Percentiles rank a stretch among this genome's conserved stretches.
Evolutionary conservation across 2,797 vertebrate species (phyloP).

Genomic region (Hydrocynus forskahlii): DNA sequence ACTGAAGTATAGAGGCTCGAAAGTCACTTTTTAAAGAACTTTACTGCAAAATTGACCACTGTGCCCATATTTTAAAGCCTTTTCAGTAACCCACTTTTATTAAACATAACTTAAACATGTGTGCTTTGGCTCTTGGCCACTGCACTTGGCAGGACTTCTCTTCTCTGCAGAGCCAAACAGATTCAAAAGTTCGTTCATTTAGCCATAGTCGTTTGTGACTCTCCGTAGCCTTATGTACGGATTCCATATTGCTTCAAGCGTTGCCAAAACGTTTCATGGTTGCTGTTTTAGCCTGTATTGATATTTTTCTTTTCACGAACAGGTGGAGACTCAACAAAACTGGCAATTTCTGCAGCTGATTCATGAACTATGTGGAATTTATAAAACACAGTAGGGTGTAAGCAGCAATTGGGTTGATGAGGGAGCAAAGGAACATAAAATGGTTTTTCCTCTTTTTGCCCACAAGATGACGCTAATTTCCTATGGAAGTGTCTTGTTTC

Average conservation of each 20-base stretch:
- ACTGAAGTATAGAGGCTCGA: neutral
- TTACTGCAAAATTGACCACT: neutral
- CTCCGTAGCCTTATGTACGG: neutral
- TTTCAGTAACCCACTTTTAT: conserved; percentile 21
- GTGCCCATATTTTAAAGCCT: neutral
- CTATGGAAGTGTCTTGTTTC: neutral
- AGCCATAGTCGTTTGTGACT: conserved; percentile 21
- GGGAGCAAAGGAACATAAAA: neutral
- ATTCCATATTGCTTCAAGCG: conserved; percentile 13
- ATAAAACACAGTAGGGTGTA: conserved; percentile 6
- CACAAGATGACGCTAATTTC: conserved; percentile 25
- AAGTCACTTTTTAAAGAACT: neutral
- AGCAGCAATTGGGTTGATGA: neutral
- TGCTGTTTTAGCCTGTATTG: conserved; percentile 6
- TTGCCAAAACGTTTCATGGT: conserved; percentile 24
- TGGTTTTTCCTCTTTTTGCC: neutral
- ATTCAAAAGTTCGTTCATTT: conserved; percentile 23
- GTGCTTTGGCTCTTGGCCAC: neutral
- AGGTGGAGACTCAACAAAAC: conserved; percentile 19
- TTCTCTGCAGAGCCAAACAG: conserved; percentile 9
- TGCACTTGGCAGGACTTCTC: conserved; percentile 8
- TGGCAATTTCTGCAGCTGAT: conserved; percentile 3
- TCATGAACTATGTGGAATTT: conserved; percentile 28
- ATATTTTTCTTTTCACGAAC: conserved; percentile 18
- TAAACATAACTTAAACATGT: conserved; percentile 10